These are phyloP conservation scores for Sebastolobus alascanus DNA, from an alignment of 2,797 vertebrate species.

Conservation along the genomic window DNA sequence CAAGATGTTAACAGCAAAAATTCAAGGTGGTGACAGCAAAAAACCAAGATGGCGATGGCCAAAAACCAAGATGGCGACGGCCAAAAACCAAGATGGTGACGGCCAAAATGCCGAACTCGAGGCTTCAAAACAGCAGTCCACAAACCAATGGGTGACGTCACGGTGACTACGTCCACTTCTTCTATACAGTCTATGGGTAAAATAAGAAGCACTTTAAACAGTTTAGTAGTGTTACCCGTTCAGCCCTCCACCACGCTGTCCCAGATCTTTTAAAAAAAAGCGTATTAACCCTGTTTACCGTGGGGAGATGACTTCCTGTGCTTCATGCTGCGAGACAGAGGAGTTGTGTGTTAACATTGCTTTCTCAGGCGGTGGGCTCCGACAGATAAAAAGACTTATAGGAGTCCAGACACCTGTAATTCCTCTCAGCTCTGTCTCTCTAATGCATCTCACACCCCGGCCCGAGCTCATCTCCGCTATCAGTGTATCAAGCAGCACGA, in stretches of 20 bases:
- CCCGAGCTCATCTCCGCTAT: constrained; percentile 60
- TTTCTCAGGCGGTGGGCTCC: constrained; percentile 27
- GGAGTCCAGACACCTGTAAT: constrained; percentile 66
- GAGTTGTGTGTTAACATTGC: constrained; percentile 44
- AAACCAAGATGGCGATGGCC: too few relatives aligned
- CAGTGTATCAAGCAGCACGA: constrained; percentile 58
- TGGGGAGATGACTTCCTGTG: constrained; percentile 13
- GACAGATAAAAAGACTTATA: constrained; percentile 69
- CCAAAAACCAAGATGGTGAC: too few relatives aligned
- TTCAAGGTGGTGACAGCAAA: fast-evolving
- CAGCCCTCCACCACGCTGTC: too few relatives aligned
- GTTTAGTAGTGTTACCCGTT: background rate
- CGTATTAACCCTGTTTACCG: constrained; percentile 19
- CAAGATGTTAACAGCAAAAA: too few relatives aligned
- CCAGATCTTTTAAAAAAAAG: background rate
- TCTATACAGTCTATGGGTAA: background rate
- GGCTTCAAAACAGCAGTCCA: too few relatives aligned
- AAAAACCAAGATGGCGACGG: too few relatives aligned
- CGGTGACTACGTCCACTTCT: too few relatives aligned
- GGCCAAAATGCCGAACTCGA: too few relatives aligned
- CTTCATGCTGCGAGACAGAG: constrained; percentile 30
- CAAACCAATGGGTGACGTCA: too few relatives aligned
- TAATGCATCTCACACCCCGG: constrained; percentile 37
- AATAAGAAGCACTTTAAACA: background rate
- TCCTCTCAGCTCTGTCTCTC: constrained; percentile 46